A percentile compares a stretch with the other conserved stretches of the same genome.
Conservation (phyloP, 2,797 vertebrate genomes). For the Enteromius fasciolatus region DNA sequence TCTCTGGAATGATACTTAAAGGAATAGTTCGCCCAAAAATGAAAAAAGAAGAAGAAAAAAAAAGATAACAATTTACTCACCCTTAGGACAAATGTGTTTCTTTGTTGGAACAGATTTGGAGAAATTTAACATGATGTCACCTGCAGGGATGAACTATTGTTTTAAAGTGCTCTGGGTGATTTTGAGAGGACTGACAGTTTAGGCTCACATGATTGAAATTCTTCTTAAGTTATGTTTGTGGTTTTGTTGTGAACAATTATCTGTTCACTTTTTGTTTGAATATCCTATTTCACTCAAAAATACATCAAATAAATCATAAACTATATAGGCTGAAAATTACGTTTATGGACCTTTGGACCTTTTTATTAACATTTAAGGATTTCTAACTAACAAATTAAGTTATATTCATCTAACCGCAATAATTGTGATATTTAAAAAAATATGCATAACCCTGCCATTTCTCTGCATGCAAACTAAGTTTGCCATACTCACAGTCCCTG, state of each 20-base stretch:
- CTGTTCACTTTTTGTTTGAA: neutral
- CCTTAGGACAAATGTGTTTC: neutral
- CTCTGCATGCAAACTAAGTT: constrained; percentile 11
- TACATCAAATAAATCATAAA: neutral
- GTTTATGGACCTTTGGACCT: too few species aligned
- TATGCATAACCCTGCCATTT: constrained; percentile 54
- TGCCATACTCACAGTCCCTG: neutral
- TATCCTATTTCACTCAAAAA: neutral
- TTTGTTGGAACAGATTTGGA: neutral
- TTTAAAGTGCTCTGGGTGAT: neutral
- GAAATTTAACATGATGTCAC: neutral
- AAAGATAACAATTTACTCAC: neutral
- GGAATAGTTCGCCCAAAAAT: neutral
- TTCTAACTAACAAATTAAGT: neutral
- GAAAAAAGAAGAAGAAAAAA: neutral
- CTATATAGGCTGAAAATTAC: neutral
- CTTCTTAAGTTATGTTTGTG: neutral
- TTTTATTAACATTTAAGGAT: neutral
- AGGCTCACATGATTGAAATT: neutral
- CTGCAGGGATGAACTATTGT: neutral
- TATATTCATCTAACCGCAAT: neutral
- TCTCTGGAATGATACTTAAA: neutral
- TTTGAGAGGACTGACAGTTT: neutral
- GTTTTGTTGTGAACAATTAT: neutral
- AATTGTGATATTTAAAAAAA: neutral